Conservation (phyloP, 2,797 vertebrate genomes). For the Hozukius guyotensis region DNA sequence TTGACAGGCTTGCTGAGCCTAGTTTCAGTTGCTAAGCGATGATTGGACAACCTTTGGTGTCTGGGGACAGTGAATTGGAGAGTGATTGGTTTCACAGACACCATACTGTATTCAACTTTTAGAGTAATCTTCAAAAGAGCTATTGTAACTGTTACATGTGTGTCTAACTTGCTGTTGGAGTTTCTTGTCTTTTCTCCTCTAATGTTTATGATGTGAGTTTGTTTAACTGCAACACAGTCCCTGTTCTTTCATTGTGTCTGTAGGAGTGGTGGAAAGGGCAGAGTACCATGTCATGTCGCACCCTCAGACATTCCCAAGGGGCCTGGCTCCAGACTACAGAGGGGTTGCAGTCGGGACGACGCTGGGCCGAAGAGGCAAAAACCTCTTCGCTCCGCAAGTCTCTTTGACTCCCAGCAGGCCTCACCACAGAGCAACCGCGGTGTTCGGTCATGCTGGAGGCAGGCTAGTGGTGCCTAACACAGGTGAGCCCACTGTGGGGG, state of each 20-base stretch:
- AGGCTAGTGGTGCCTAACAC: constrained; percentile 92
- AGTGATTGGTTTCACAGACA: not conserved
- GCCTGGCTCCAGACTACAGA: constrained; percentile 83
- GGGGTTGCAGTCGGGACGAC: constrained; percentile 80
- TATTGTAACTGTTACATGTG: not conserved
- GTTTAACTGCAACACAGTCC: constrained; percentile 63
- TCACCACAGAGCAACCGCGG: constrained; percentile 84
- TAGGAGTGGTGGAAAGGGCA: constrained; percentile 87
- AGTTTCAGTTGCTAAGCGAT: not conserved
- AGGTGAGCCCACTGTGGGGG: constrained; percentile 78
- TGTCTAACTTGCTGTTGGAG: not conserved
- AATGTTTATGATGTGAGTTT: not conserved
- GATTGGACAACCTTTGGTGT: not conserved
- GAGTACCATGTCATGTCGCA: constrained; percentile 88
- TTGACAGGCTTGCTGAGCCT: constrained; percentile 13
- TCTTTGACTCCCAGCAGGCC: constrained; percentile 77
- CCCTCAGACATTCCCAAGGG: constrained; percentile 91
- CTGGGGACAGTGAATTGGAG: not conserved
- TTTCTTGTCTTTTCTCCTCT: not conserved
- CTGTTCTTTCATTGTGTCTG: constrained; percentile 86
- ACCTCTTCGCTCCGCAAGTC: constrained; percentile 80
- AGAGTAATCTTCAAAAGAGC: not conserved
- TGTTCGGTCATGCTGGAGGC: constrained; percentile 92
- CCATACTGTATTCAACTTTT: not conserved
- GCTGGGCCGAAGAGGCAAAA: constrained; percentile 81